Base-by-base conservation (phyloP, 1,140 invertebrate genomes). In the Drosophila virilis region DNA sequence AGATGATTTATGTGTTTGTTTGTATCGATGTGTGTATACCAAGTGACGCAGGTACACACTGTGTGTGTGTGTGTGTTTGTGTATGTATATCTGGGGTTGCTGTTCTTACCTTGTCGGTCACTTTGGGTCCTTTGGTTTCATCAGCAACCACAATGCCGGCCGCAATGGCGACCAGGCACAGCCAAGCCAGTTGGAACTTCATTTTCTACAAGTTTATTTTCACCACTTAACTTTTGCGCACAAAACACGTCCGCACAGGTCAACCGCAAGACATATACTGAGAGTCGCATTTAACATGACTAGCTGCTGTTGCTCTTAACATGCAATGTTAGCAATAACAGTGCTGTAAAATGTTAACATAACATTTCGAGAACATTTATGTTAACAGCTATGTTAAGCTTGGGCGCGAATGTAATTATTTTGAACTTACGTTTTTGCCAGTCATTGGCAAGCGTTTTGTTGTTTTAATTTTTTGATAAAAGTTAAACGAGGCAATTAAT, bases 81-180 rank as follows among this genome's bases (percentile, higher is more conserved):
- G 32, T 52, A 22, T 50, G 9, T 52, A 13, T 28, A 28, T 22
- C 15, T 43, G 66, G 59, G 70, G 58, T 50, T 42, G 57, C 54
- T 50, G 45, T 69, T 46, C 77, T 33, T 93, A 96, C 96, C 92
- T 95, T 95, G 78, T 96, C 94, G 1, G 96, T 96, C 17, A 96
- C 95, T 95, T 96, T 96, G 15, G 96, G 96, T 46, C 96, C 91
- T 95, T 95, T 83, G 90, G 91, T 81, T 54, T 91, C 91, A 59
- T 91, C 91, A 67, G 88, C 91, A 55, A 66, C 48, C 8, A 75
- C 91, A 72, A 90, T 64, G 74, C 88, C 91, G 77, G 84, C 68
- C 54, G 77, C 70, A 17, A 91, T 67, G 50, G 91, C 88, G 46
- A 90, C 65, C 55, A 91, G 64, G 74, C 74, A 90, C 57, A 91